Evolutionary conservation across 1,140 invertebrate species (phyloP), one percentile per base, ranked within the genome.

Genomic region (Calephelis nemesis): DNA sequence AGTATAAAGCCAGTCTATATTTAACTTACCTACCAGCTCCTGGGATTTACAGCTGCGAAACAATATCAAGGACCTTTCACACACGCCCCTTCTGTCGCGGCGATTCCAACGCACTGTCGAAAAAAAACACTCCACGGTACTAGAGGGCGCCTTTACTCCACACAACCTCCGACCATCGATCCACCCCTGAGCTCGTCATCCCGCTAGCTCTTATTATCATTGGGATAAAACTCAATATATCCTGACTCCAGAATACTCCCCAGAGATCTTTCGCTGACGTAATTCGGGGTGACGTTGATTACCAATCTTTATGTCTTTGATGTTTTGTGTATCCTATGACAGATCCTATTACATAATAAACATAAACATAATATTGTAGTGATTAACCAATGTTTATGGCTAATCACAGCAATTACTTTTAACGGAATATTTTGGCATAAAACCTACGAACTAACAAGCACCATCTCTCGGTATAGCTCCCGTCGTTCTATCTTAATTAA

Each of bases 161-260:
- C 63, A 66, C 73, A 72, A 77, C 75, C 79, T 74, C 80, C 60
- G 63, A 71, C 74, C 83, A 88, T 88, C 85, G 85, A 88, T 88
- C 85, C 79, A 86, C 80, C 82, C 80, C 82, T 76, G 69, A 54
- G 13, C 64, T 48, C 65, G 60, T 62, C 7, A 49, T 39, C 48
- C 62, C 39, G 67, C 42, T 47, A 45, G 42, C 63, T 66, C 70
- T 67, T 78, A 79, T 76, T 52, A 9, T 42, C 15, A 62, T 42
- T 7, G 7, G 0, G 1, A 65, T 74, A 83, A 63, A 63, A 67
- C 30, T 72, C 13, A 78, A 19, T 74, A 70, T 13, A 49, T 10
- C 47, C 39, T 63, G 70, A 62, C 69, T 67, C 67, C 50, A 58
- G 63, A 60, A 45, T 62, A 42, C 69, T 72, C 71, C 67, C 69